phyloP scores from a whole-genome alignment of 2,888 invertebrate genomes.

The Harpalus rubripes region DNA sequence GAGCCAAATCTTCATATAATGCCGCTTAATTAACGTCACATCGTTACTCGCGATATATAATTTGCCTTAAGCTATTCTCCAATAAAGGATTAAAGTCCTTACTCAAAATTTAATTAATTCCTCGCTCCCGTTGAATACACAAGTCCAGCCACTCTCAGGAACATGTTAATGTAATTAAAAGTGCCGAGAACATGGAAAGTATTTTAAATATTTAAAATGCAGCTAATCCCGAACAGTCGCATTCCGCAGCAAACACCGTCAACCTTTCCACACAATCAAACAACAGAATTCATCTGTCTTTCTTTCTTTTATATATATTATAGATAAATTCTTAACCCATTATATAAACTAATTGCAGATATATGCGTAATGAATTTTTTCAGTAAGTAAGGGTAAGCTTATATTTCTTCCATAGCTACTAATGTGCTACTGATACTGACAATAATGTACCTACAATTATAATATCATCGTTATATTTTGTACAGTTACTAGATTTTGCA shows the following conservation, averaged over 20 bases:
- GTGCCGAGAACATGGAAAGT: constrained; percentile 55
- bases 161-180: constrained; percentile 59
- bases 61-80: constrained; percentile 65
- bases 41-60: constrained; percentile 63
- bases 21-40: constrained; percentile 57
- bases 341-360: no score
- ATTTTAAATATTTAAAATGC: constrained; percentile 61
- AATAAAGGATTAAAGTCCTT: constrained; percentile 66
- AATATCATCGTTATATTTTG: no score
- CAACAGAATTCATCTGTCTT: no score
- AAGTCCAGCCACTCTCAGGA: constrained; percentile 16
- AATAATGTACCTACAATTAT: no score
- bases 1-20: constrained; percentile 65
- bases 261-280: background rate
- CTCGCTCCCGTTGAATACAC: constrained; percentile 29
- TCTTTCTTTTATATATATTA: no score
- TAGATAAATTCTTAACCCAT: no score
- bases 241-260: background rate
- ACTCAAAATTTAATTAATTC: constrained; percentile 65
- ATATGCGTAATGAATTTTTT: no score
- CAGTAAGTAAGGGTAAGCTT: no score
- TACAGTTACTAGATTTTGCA: no score
- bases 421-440: no score
- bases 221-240: constrained; percentile 3
- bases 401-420: no score